Conservation (phyloP, 2,113 vertebrate genomes). For the Chascanopsetta lugubris region DNA sequence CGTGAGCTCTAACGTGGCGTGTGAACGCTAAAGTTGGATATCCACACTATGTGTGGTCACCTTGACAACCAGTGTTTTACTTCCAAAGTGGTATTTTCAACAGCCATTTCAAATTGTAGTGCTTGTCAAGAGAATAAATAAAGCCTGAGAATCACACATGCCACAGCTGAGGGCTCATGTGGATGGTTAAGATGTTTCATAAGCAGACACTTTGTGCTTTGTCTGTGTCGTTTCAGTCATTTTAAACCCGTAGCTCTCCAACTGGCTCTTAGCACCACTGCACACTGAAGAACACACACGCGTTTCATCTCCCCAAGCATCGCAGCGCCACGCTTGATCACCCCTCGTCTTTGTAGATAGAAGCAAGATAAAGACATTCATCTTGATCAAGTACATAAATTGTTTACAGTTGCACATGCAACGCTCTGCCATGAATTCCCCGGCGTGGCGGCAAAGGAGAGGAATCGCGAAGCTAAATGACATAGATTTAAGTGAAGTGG, state of each 20-base stretch:
- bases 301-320: slow-evolving; percentile 36
- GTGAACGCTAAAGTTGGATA: neutral
- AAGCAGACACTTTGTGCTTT: slow-evolving; percentile 21
- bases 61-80: neutral
- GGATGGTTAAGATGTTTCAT: slow-evolving; percentile 29
- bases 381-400: slow-evolving; percentile 49
- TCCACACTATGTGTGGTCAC: neutral
- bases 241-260: slow-evolving; percentile 26
- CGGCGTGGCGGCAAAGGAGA: neutral
- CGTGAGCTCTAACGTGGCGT: neutral
- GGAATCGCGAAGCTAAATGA: neutral
- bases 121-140: slow-evolving; percentile 6
- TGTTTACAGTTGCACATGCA: slow-evolving; percentile 13
- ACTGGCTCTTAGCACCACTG: neutral
- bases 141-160: neutral
- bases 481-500: neutral
- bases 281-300: slow-evolving; percentile 4
- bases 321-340: slow-evolving; percentile 39
- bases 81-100: neutral
- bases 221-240: slow-evolving; percentile 5
- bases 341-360: slow-evolving; percentile 46
- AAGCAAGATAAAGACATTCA: slow-evolving; percentile 46
- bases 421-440: neutral
- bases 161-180: neutral
- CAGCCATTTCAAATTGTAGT: neutral